These are phyloP conservation scores for Neocloeon triangulifer DNA, from an alignment of 1,140 invertebrate genomes.

Conservation along the genomic window DNA sequence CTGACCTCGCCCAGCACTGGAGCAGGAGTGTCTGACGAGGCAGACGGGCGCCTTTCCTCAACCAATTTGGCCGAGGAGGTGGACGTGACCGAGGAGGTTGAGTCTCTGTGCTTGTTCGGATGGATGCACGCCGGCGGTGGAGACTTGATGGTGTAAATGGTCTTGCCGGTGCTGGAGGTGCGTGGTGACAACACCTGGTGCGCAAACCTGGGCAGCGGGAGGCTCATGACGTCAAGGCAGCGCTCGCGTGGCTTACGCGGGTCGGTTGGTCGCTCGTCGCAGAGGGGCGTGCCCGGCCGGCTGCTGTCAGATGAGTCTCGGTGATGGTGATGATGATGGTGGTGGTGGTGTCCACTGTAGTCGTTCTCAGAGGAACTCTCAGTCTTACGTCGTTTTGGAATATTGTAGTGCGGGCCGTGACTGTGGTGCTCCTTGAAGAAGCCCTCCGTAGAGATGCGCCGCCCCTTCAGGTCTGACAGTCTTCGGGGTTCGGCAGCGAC, in stretches of 20 bases:
- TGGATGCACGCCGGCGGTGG: conserved; percentile 18
- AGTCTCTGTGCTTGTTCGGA: conserved; percentile 18
- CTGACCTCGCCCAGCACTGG: conserved; percentile 1
- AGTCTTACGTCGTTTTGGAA: conserved; percentile 19
- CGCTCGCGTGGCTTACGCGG: conserved; percentile 32
- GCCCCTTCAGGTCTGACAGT: conserved; percentile 20
- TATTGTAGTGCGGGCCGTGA: no score
- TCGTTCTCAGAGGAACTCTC: conserved; percentile 16
- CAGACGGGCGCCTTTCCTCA: conserved; percentile 2
- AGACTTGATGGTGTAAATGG: conserved; percentile 2
- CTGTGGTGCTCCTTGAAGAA: no score
- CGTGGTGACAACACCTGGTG: conserved; percentile 33
- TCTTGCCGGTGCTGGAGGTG: conserved; percentile 4
- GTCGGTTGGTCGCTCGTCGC: conserved; percentile 60
- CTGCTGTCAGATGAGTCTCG: conserved; percentile 32
- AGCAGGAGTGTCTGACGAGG: no score
- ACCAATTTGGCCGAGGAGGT: conserved; percentile 13
- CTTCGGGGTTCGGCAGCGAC: no score
- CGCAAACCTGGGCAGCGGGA: conserved; percentile 68
- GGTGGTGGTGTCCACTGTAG: conserved; percentile 6
- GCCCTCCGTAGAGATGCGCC: conserved; percentile 25
- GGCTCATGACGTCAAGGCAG: conserved; percentile 41
- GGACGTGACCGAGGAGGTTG: conserved; percentile 15
- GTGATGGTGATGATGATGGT: conserved; percentile 17
- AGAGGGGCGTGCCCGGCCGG: conserved; percentile 56